Evolutionary conservation across 2,797 vertebrate genomes (phyloP), one percentile per base, ranked within the genome.

Genomic region (Sebastes goodei): DNA sequence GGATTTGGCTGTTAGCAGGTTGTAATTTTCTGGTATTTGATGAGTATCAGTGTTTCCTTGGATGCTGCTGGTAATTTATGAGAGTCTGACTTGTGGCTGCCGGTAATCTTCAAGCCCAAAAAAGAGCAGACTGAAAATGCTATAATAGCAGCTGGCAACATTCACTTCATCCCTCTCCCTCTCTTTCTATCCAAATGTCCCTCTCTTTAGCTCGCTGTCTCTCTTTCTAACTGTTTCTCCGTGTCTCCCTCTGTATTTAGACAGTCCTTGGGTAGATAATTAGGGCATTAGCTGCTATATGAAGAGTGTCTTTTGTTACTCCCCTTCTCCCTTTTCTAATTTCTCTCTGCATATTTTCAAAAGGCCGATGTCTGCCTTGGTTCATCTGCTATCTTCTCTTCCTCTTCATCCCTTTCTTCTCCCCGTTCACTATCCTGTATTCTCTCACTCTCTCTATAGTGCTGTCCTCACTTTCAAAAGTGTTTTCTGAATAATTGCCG

Each of bases 201-300:
- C 38, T 71, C 33, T 67, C 66, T 76, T 61, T 71, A 69, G 66
- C n/a, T 38, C 55, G 70, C 49, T 38, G 23, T 82, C 72, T 69
- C 29, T 62, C 66, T 70, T 61, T 70, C 73, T 66, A 21, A 38
- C 38, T 56, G 21, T 49, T 80, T 84, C 78, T 71, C 32, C 21
- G 74, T 20, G 60, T 74, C 71, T 62, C 64, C 30, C 32, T 82
- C 72, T 74, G 33, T 76, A 73, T 90, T 86, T 86, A 81, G 76
- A 78, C 78, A 87, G 78, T 84, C 70, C 33, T 88, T 55, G 53
- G 76, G 38, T 70, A 83, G 83, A 91, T 93, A 91, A 92, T 94
- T 91, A 89, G 74, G 59, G 70, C 71, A 91, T 93, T 89, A 89
- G 65, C 83, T 77, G 29, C 66, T 69, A 65, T 88, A 82, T 86